Evolutionary conservation across 2,888 invertebrate genomes (phyloP), one percentile per base, ranked within the genome.

Genomic region (Zygaena filipendulae): DNA sequence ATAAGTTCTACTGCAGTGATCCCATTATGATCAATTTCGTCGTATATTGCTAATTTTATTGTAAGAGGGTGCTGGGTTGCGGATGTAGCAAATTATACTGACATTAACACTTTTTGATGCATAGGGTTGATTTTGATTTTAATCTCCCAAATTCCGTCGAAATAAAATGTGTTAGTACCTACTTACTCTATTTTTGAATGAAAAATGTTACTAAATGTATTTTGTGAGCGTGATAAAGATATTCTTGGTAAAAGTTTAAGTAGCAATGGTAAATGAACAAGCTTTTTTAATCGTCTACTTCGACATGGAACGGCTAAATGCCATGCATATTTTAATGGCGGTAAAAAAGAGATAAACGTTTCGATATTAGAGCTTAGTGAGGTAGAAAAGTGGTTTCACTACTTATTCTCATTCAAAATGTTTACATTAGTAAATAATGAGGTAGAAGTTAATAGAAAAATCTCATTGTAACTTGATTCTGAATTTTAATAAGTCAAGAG

Each of bases 61-160:
- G 52, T 44, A n/a, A 44, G 42, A 49, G 54, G 50, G 59, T 56
- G 57, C 49, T 39, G 42, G 47, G 45, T 38, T 55, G 47, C 59
- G 68, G 67, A 69, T 68, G 62, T 64, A 47, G 53, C 59, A 61
- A 62, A 63, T 69, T 68, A 62, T 56, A 50, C 45, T 35, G 33
- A 54, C 52, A 62, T 68, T 63, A 59, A 52, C 63, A 51, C 60
- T 52, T 53, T n/a, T 47, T 49, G 48, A 53, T 53, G 52, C 46
- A 57, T 59, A 49, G 50, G 45, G 44, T 37, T 38, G 25, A 28
- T 31, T 55, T 52, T 46, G 45, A 45, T 49, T 44, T 33, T 32
- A 26, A 23, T 18, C 27, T 28, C 18, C 16, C 21, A 27, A 23
- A n/a, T n/a, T n/a, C n/a, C n/a, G n/a, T n/a, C n/a, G n/a, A n/a